Conservation (phyloP, 2,113 vertebrate species). For the Damaliscus lunatus region DNA sequence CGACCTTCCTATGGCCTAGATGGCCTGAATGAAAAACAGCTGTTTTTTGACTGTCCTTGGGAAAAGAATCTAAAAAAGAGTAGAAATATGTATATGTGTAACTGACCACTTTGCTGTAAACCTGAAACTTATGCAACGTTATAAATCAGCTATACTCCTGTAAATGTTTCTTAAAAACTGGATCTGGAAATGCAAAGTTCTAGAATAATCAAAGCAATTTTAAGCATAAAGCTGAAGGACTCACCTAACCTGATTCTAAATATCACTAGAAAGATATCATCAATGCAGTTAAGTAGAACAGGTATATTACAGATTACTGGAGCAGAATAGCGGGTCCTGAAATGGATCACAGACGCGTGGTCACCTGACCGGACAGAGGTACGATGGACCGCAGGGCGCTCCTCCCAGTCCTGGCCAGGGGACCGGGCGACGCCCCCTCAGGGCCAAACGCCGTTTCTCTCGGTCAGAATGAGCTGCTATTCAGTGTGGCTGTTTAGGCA, state of each 20-base stretch:
- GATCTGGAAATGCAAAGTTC: neutral
- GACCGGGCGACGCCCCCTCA: no score
- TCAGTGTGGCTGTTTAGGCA: neutral
- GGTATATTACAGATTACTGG: neutral
- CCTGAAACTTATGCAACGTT: neutral
- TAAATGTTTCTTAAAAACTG: neutral
- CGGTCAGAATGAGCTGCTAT: neutral
- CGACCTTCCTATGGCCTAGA: neutral
- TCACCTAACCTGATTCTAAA: neutral
- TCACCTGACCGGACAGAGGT: neutral
- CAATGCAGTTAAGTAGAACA: neutral
- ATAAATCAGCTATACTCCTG: neutral
- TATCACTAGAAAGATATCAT: neutral
- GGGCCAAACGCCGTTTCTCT: neutral
- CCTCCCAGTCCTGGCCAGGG: neutral
- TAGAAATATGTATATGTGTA: neutral
- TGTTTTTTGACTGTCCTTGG: neutral
- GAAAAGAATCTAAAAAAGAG: neutral
- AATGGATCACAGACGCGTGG: neutral
- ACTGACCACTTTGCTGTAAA: neutral
- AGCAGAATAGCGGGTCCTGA: neutral
- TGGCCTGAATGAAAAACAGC: neutral
- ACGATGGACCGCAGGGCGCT: fast-evolving
- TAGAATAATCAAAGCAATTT: neutral
- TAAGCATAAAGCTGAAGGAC: neutral